Conservation (phyloP, 2,888 invertebrate species). For the Cantharis lateralis region DNA sequence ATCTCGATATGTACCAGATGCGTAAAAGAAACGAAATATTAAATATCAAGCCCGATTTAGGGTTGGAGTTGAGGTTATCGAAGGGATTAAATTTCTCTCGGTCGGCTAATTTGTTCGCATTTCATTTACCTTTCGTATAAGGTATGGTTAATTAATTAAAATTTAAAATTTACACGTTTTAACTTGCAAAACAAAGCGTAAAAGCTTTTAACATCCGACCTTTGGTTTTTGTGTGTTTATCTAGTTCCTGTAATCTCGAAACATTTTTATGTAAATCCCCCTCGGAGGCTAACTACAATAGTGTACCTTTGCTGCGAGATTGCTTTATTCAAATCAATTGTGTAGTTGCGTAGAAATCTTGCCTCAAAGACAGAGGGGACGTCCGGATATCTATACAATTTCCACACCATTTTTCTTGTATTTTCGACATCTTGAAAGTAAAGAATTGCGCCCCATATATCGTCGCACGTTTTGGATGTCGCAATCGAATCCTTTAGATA, state of each 20-base stretch:
- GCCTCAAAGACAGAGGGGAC: neutral
- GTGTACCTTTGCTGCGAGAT: neutral
- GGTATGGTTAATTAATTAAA: neutral
- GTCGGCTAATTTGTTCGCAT: neutral
- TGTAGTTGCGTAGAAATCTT: neutral
- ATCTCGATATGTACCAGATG: slow-evolving; percentile 9
- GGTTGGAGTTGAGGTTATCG: neutral
- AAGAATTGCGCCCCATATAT: neutral
- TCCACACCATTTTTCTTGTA: neutral
- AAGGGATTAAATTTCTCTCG: neutral
- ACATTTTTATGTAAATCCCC: neutral
- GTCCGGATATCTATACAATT: neutral
- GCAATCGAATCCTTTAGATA: neutral
- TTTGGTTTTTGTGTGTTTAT: neutral
- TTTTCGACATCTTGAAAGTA: neutral
- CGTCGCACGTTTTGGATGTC: neutral
- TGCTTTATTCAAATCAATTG: neutral
- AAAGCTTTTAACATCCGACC: neutral
- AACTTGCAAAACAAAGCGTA: neutral
- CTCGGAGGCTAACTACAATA: neutral
- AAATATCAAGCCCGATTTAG: neutral
- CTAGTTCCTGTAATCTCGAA: neutral
- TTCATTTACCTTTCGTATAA: neutral
- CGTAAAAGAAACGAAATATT: neutral
- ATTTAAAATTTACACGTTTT: neutral